Percentiles rank a stretch among this genome's conserved stretches.
Evolutionary conservation across 2,888 invertebrate genomes (phyloP).

Genomic region (Pammene fasciana): DNA sequence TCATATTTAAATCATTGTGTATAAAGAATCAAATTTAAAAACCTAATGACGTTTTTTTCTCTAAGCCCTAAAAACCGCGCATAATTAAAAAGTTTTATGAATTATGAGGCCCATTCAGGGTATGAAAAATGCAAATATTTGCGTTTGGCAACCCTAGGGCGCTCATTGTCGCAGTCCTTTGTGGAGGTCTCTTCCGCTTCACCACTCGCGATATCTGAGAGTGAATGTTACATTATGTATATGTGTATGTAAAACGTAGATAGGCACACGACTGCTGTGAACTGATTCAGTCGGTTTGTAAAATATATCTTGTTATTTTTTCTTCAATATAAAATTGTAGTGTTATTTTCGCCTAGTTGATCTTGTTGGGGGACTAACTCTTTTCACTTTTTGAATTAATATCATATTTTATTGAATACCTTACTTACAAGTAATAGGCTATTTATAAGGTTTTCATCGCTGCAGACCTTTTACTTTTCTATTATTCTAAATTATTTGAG

Average conservation of each 20-base stretch:
- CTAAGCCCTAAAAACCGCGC: constrained; percentile 36
- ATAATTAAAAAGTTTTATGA: constrained; percentile 42
- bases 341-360: no score
- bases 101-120: constrained; percentile 34
- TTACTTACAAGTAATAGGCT: not conserved
- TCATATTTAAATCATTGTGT: constrained; percentile 13
- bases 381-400: no score
- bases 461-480: not conserved
- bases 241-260: constrained; percentile 33
- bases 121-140: constrained; percentile 51
- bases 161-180: constrained; percentile 79
- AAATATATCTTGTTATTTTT: no score
- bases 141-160: constrained; percentile 57
- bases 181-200: constrained; percentile 79
- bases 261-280: constrained; percentile 46
- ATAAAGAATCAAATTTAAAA: constrained; percentile 28
- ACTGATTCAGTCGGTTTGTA: not conserved
- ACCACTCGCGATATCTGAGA: constrained; percentile 72
- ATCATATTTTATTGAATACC: no score
- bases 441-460: not conserved
- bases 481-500: constrained; percentile 24
- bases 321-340: no score
- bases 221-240: constrained; percentile 51
- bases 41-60: constrained; percentile 31
- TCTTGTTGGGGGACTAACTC: no score